Base-by-base conservation (phyloP, 1,140 invertebrate species). In the Rhagoletis pomonella region DNA sequence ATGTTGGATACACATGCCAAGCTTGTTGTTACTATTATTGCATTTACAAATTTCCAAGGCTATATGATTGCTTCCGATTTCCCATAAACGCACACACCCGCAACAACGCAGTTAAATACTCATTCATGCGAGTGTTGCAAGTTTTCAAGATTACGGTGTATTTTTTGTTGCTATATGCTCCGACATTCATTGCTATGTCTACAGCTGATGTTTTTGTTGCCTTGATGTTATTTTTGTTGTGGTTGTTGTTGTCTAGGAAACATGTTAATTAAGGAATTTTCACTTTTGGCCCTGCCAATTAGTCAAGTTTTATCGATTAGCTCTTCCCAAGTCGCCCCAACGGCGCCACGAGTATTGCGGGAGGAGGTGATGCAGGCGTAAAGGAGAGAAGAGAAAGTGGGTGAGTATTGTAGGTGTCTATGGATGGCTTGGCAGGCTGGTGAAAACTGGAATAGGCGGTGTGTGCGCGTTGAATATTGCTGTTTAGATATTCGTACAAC, bases 251-350 rank as follows among this genome's bases (percentile, higher is more conserved):
- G 73, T 81, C 73, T 81, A 81, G 73, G 73, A 81, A 81, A 81
- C 73, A 81, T 81, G 73, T 81, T 81, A 81, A 81, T 81, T 81
- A 81, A 81, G 73, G 55, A 81, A 81, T 81, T 81, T 81, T 81
- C 73, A 81, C 73, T 81, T 81, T 81, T 81, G 73, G 73, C 73
- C 73, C 73, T 81, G 73, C 73, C 73, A 81, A 81, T 81, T 81
- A 81, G 73, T 81, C 73, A 81, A 81, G 73, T 81, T 81, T 81
- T 81, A 81, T 81, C 73, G 73, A 81, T 81, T 81, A 81, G 73
- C 73, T 81, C 73, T 55, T 81, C 73, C 73, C 73, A 81, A 81
- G 73, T 29, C 73, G 50, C 73, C 73, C 47, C 73, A 81, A 81
- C 50, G 73, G 73, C 73, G 47, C 47, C 47, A 55, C 19, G 73